phyloP scores from a whole-genome alignment of 2,797 vertebrate genomes.

The Sebastes trivittatus region DNA sequence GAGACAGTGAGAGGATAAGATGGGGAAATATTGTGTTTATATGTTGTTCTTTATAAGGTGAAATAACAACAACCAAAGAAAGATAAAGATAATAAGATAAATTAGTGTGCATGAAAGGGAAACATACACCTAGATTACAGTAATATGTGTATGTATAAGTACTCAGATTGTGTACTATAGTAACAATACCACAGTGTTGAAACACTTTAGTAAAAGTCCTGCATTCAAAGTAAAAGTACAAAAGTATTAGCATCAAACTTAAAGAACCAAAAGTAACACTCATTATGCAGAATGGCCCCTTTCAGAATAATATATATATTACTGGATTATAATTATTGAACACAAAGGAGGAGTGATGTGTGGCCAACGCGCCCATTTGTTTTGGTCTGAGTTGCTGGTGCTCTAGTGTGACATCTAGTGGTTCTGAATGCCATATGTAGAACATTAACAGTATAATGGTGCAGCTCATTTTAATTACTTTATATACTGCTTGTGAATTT shows the following conservation, averaged over 20 bases:
- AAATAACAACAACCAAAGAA: not conserved
- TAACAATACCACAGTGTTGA: not conserved
- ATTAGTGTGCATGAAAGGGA: not conserved
- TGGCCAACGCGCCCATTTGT: rapidly evolving
- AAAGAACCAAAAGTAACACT: too few relatives aligned
- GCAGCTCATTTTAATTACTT: not conserved
- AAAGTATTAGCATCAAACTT: too few relatives aligned
- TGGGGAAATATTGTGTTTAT: not conserved
- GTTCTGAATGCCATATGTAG: too few relatives aligned
- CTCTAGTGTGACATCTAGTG: too few relatives aligned
- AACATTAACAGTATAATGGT: not conserved
- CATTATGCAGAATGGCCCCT: too few relatives aligned
- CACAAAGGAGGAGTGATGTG: too few relatives aligned
- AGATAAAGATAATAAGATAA: too few relatives aligned
- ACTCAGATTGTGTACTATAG: not conserved
- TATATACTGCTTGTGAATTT: not conserved
- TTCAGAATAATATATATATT: too few relatives aligned
- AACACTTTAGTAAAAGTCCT: too few relatives aligned
- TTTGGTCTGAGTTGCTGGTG: too few relatives aligned
- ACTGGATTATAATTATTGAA: too few relatives aligned
- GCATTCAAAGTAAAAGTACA: too few relatives aligned
- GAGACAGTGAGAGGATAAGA: not conserved
- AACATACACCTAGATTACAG: not conserved
- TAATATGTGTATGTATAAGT: not conserved
- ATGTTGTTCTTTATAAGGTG: not conserved